Evolutionary conservation across 1,140 invertebrate species (phyloP).

Genomic region (Pachyrhynchus sulphureomaculatus): DNA sequence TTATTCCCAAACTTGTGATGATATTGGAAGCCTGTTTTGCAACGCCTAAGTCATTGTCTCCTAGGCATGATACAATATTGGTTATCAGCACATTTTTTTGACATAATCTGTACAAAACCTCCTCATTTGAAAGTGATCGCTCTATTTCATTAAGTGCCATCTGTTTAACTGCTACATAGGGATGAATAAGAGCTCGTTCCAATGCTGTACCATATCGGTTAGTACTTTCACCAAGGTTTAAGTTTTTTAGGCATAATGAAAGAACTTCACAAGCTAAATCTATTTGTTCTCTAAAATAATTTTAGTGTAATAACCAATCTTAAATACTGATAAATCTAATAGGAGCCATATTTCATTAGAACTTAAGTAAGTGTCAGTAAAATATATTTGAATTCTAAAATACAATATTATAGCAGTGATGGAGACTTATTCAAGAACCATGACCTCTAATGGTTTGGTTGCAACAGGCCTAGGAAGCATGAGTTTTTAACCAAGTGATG

Average conservation of each 20-base stretch:
- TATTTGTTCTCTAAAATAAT: slow-evolving; percentile 49
- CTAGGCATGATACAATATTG: slow-evolving; percentile 58
- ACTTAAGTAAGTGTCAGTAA: too few relatives aligned
- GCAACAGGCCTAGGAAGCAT: too few relatives aligned
- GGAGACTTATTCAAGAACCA: too few relatives aligned
- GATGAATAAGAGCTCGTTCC: slow-evolving; percentile 58
- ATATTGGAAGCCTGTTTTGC: slow-evolving; percentile 60
- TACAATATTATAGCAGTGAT: too few relatives aligned
- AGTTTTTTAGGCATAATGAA: slow-evolving; percentile 57
- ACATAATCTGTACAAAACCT: slow-evolving; percentile 49
- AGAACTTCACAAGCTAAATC: slow-evolving; percentile 62
- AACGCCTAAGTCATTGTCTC: slow-evolving; percentile 60
- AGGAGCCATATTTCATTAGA: too few relatives aligned
- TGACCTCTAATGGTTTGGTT: too few relatives aligned
- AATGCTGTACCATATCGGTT: slow-evolving; percentile 54
- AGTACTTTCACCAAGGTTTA: slow-evolving; percentile 55
- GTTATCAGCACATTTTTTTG: slow-evolving; percentile 57
- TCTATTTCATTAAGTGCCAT: slow-evolving; percentile 56
- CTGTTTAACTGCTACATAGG: slow-evolving; percentile 54
- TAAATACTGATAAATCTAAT: too few relatives aligned
- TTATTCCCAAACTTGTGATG: slow-evolving; percentile 56
- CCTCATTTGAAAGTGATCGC: slow-evolving; percentile 40
- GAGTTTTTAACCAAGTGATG: too few relatives aligned
- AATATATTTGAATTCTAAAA: too few relatives aligned
- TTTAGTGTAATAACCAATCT: slow-evolving; percentile 46